Conservation (phyloP, 2,888 invertebrate genomes). For the Erpobdella octoculata region DNA sequence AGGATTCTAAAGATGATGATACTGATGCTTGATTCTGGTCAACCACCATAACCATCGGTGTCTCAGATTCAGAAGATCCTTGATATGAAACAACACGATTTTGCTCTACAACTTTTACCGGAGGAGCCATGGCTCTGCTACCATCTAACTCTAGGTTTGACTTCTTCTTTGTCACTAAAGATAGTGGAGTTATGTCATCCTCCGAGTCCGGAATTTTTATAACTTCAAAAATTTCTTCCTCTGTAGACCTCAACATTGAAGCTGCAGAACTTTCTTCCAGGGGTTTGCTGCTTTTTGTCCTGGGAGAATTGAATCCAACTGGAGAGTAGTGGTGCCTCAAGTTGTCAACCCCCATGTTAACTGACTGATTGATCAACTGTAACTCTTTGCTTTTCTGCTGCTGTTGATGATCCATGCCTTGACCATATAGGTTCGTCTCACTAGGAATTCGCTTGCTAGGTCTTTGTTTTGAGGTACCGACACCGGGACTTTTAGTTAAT, state of each 20-base stretch:
- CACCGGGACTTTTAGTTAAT: too few relatives aligned
- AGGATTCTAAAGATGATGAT: too few relatives aligned
- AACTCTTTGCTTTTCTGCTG: constrained; percentile 19
- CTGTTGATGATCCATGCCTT: background rate
- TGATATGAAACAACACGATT: too few relatives aligned
- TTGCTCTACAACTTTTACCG: too few relatives aligned
- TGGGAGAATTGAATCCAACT: background rate
- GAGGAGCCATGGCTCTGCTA: too few relatives aligned
- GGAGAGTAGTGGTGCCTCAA: background rate
- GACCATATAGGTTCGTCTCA: background rate
- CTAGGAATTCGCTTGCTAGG: background rate
- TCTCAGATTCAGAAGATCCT: background rate
- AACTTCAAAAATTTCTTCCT: background rate
- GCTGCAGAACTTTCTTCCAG: background rate
- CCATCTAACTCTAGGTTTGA: background rate
- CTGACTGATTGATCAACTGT: background rate
- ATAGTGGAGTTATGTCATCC: background rate
- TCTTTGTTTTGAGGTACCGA: background rate
- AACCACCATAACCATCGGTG: too few relatives aligned
- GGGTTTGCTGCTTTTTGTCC: constrained; percentile 2
- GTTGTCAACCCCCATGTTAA: background rate
- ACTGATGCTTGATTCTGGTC: constrained; percentile 4
- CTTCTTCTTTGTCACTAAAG: constrained; percentile 2
- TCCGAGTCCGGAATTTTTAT: background rate
- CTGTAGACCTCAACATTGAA: background rate